A percentile compares a stretch with the other conserved stretches of the same genome.
phyloP scores from a whole-genome alignment of 2,888 invertebrate genomes.

The Sinopyrophorus schimmeli region DNA sequence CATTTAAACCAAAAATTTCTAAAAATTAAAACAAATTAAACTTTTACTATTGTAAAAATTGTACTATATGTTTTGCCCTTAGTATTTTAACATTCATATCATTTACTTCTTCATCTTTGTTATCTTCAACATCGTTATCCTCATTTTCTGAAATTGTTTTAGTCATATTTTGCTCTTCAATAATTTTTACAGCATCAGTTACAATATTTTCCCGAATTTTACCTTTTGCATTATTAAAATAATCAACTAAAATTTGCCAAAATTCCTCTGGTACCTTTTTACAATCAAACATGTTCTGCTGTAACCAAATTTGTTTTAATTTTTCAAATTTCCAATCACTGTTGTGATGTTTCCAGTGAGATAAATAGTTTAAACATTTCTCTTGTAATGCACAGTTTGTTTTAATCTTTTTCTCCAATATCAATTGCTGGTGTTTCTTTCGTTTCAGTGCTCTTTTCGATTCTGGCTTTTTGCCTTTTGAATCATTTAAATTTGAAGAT shows the following conservation, averaged over 20 bases:
- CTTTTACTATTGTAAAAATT: conserved; percentile 61
- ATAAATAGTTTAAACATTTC: conserved; percentile 68
- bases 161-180: conserved; percentile 65
- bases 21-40: background rate
- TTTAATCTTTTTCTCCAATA: conserved; percentile 60
- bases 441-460: conserved; percentile 70
- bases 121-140: conserved; percentile 43
- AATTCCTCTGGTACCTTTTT: conserved; percentile 62
- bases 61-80: conserved; percentile 68
- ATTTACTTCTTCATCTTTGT: conserved; percentile 46
- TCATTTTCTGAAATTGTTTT: conserved; percentile 52
- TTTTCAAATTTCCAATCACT: conserved; percentile 82
- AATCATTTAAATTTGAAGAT: no score
- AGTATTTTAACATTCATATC: conserved; percentile 58
- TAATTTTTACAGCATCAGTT: conserved; percentile 66
- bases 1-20: background rate
- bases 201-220: conserved; percentile 65
- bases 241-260: conserved; percentile 70
- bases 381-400: conserved; percentile 61
- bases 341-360: conserved; percentile 72
- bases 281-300: conserved; percentile 68
- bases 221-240: conserved; percentile 71
- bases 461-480: conserved; percentile 49
- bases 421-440: conserved; percentile 62
- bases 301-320: conserved; percentile 74